phyloP scores from a whole-genome alignment of 2,113 vertebrate species.

The Coptodon bakossiorum region DNA sequence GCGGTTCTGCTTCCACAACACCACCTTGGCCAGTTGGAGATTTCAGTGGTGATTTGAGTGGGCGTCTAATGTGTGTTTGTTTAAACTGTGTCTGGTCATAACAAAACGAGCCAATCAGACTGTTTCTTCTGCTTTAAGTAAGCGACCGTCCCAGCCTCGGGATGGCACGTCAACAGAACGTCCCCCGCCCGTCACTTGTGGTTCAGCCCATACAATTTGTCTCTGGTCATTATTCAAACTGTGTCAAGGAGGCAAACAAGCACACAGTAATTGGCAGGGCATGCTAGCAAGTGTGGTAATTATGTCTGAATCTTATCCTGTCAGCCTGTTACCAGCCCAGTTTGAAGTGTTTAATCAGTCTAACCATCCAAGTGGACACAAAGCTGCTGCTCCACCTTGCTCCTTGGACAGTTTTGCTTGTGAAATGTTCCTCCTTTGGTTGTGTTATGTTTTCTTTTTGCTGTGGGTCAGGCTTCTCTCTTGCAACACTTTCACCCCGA shows the following conservation, averaged over 20 bases:
- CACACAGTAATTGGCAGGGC: neutral
- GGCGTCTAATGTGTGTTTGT: neutral
- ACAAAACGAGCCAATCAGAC: neutral
- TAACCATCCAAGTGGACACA: neutral
- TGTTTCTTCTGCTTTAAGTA: neutral
- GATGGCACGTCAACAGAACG: neutral
- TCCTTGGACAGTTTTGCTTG: neutral
- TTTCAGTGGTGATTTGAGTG: neutral
- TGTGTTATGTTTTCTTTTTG: neutral
- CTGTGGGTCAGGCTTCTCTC: neutral
- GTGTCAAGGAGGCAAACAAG: neutral
- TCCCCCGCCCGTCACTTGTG: neutral
- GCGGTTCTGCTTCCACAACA: neutral
- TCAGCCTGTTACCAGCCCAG: neutral
- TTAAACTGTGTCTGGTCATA: neutral
- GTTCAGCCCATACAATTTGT: neutral
- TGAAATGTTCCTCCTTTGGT: neutral
- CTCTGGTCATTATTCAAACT: neutral
- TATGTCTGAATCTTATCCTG: neutral
- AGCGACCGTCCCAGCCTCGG: neutral
- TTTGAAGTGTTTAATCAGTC: neutral
- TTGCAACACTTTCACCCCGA: neutral
- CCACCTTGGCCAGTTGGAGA: neutral
- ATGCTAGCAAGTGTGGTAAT: accelerated
- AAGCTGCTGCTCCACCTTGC: neutral